Conservation (phyloP, 2,888 invertebrate species). For the Trissonchulus sp. region DNA sequence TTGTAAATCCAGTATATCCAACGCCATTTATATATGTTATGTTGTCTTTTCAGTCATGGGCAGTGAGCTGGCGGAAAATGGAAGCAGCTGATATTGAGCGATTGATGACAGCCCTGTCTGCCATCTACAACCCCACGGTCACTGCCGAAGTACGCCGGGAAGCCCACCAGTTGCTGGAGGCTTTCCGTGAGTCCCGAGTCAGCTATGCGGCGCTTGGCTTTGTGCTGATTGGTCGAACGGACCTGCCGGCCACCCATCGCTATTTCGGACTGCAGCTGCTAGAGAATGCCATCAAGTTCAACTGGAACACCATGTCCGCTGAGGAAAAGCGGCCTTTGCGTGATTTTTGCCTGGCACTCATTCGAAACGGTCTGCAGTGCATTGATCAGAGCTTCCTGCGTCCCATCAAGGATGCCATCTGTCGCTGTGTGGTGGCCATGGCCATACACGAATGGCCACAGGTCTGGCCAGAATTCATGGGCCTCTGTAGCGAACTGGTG, state of each 20-base stretch:
- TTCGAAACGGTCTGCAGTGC: not conserved
- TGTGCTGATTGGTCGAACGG: not conserved
- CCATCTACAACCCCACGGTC: not conserved
- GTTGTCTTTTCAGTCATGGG: no score
- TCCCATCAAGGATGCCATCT: slow-evolving; percentile 37
- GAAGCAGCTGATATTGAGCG: not conserved
- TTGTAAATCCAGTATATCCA: no score
- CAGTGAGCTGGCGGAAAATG: no score
- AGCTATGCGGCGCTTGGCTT: not conserved
- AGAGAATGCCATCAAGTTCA: not conserved
- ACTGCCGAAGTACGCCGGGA: not conserved
- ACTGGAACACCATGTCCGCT: not conserved
- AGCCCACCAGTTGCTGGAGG: not conserved
- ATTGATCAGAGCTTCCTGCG: not conserved
- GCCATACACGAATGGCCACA: slow-evolving; percentile 46
- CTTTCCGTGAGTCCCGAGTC: not conserved
- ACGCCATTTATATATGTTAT: no score
- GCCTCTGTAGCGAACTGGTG: slow-evolving; percentile 35
- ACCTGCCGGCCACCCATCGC: not conserved
- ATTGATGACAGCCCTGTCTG: not conserved
- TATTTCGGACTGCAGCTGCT: not conserved
- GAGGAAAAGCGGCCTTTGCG: not conserved
- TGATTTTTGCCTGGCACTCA: not conserved
- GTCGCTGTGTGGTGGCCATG: slow-evolving; percentile 40
- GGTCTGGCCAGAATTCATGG: slow-evolving; percentile 40